Conservation (phyloP, 2,888 invertebrate genomes). For the Caenorhabditis sinica region DNA sequence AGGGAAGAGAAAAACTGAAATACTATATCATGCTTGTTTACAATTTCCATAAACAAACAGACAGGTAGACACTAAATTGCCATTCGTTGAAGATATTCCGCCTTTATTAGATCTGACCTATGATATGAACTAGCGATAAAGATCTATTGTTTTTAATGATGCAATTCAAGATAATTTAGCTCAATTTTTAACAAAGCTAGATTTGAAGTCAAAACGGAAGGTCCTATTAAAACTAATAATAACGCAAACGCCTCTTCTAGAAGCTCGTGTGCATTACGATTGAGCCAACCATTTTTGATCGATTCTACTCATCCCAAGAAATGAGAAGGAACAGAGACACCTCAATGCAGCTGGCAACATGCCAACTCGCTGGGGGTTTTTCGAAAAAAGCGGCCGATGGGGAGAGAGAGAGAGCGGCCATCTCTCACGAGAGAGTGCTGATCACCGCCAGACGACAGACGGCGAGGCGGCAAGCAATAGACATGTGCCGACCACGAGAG, state of each 20-base stretch:
- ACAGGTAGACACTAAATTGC: background rate
- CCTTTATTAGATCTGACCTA: background rate
- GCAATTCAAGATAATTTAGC: background rate
- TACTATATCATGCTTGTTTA: conserved; percentile 30
- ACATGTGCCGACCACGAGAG: background rate
- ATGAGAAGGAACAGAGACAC: conserved; percentile 24
- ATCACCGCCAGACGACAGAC: conserved; percentile 15
- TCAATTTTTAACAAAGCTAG: background rate
- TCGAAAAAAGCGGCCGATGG: conserved; percentile 44
- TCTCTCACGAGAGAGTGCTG: conserved; percentile 13
- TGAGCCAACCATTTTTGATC: background rate
- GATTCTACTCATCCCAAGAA: background rate
- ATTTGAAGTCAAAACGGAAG: background rate
- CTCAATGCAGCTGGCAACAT: conserved; percentile 42
- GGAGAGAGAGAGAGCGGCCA: conserved; percentile 21
- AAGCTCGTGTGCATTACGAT: background rate
- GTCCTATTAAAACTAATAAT: background rate
- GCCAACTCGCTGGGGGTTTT: conserved; percentile 49
- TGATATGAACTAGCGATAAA: too few relatives aligned
- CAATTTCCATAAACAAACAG: conserved; percentile 17
- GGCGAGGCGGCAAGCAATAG: background rate
- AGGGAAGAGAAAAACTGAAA: background rate
- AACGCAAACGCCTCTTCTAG: background rate
- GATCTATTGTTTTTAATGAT: conserved; percentile 10
- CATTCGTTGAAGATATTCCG: background rate